phyloP scores from a whole-genome alignment of 2,888 invertebrate species.

The Syritta pipiens region DNA sequence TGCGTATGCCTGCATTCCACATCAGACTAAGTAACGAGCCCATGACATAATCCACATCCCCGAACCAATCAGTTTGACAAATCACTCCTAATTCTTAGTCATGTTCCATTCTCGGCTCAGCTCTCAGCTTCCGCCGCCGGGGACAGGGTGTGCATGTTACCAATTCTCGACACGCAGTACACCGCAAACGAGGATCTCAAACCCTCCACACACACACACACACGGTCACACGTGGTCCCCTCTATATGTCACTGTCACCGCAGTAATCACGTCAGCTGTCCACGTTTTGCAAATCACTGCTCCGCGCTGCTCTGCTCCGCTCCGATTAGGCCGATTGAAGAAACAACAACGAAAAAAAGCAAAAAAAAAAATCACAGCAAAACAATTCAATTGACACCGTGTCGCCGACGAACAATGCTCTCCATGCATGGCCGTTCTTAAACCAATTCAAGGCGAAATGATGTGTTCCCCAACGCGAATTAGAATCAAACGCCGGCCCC shows the following conservation, averaged over 20 bases:
- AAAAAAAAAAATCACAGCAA: conserved; percentile 40
- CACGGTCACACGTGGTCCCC: neutral
- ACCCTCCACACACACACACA: neutral
- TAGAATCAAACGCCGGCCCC: conserved; percentile 45
- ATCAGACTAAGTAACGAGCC: conserved; percentile 39
- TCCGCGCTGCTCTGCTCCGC: neutral
- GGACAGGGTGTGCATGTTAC: conserved; percentile 42
- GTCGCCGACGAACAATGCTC: conserved; percentile 58
- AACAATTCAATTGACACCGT: conserved; percentile 67
- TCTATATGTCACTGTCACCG: conserved; percentile 36
- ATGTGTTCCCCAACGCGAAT: conserved; percentile 58
- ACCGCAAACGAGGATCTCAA: conserved; percentile 34
- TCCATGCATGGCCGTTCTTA: conserved; percentile 34
- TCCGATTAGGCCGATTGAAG: neutral
- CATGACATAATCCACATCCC: conserved; percentile 58
- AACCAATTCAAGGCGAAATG: conserved; percentile 62
- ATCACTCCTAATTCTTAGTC: conserved; percentile 58
- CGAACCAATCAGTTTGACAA: conserved; percentile 58
- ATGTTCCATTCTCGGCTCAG: conserved; percentile 36
- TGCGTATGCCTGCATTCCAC: conserved; percentile 47
- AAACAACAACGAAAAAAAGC: conserved; percentile 16
- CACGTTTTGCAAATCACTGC: conserved; percentile 63
- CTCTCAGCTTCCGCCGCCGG: neutral
- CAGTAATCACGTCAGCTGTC: conserved; percentile 59
- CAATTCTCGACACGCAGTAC: conserved; percentile 44